Evolutionary conservation across 2,113 vertebrate species (phyloP).

Genomic region (Terrapene triunguis): DNA sequence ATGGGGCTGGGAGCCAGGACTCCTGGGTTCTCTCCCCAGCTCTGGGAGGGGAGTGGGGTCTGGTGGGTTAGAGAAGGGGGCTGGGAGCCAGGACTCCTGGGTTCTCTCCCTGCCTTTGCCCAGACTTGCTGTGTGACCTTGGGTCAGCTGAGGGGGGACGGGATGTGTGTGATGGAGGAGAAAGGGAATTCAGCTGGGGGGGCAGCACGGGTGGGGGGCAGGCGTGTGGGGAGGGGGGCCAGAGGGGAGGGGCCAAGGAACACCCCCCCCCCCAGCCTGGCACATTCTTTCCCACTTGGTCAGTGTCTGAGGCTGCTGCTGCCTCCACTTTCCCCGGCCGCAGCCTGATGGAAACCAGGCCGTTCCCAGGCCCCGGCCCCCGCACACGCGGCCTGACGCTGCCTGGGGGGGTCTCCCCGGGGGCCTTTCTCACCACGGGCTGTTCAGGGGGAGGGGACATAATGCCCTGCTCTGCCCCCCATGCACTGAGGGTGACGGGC

Average conservation of each 20-base stretch:
- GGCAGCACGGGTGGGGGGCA: neutral
- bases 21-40: no score
- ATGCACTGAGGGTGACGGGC: neutral
- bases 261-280: no score
- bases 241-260: neutral
- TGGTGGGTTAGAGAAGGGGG: neutral
- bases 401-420: neutral
- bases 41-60: no score
- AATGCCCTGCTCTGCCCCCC: neutral
- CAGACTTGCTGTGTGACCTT: neutral
- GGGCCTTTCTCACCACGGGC: neutral
- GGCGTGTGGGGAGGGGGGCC: neutral
- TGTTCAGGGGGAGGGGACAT: neutral
- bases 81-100: no score
- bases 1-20: no score
- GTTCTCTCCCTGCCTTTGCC: neutral
- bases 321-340: neutral
- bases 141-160: no score
- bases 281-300: neutral
- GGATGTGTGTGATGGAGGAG: no score
- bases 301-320: neutral
- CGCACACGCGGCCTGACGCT: neutral
- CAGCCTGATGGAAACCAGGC: neutral
- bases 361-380: neutral
- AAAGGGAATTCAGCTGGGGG: no score